Base-by-base conservation (phyloP, 2,113 vertebrate genomes). In the Poecile atricapillus region DNA sequence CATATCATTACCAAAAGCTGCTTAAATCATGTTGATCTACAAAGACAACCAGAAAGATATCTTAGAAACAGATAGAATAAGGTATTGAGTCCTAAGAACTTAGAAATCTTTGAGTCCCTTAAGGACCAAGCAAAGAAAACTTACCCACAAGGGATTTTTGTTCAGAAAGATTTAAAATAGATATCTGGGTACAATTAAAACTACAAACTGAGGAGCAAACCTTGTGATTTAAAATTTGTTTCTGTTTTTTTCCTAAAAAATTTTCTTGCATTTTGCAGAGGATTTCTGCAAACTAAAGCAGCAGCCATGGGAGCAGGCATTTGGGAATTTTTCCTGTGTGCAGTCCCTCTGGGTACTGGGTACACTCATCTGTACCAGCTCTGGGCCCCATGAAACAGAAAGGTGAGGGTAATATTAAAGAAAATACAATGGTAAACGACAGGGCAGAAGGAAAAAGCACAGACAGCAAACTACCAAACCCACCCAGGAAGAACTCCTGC, bases 281-380 rank as follows among this genome's bases (percentile, higher is more conserved):
- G 5, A 52, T 56, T 64, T 41, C 37, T 89, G 25, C 30, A 70
- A 59, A 30, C 31, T 56, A 31, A 41, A 53, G 24, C 15, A 53
- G 24, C 15, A 73, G 37, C 21, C 19, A 10, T 2, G 1, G 37
- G 7, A 86, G 22, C 33, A 49, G 11, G 7, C 7, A 23, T 55
- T 87, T 30, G 23, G 43, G 56, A 75, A 25, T 76, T 59, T 82
- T 76, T 33, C 17, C 28, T 1, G 0, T 20, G 3, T 41, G 35
- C 3, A 3, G 6, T 49, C 10, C 43, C 13, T 79, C 52, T 59
- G 70, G 33, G 21, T 1, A 2, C 14, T 62, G 31, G 37, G 5
- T 46, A 35, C 0, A 1, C 0, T 70, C 56, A 37, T 4, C 0
- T 2, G 9, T 31, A 58, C 17, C 47, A 86, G 22, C 28, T 43